These are phyloP conservation scores for Rhagoletis pomonella DNA, from an alignment of 1,140 invertebrate species.

Conservation along the genomic window DNA sequence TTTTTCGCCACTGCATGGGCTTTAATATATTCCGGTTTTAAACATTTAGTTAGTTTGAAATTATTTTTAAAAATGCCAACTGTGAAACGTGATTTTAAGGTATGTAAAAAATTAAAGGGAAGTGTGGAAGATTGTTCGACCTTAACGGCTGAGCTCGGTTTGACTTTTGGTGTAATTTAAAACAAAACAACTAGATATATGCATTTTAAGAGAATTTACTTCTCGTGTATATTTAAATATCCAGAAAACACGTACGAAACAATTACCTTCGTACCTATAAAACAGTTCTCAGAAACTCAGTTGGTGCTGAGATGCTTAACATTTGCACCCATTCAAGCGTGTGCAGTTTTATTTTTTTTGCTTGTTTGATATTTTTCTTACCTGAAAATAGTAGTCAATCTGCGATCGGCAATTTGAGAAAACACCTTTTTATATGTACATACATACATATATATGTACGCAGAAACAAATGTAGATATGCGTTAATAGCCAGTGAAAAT, in stretches of 20 bases:
- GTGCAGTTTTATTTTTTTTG: background rate
- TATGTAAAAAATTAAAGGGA: background rate
- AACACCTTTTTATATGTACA: background rate
- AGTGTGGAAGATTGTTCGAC: background rate
- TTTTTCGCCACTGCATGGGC: too few relatives aligned
- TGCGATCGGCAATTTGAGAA: background rate
- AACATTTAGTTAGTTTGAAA: too few relatives aligned
- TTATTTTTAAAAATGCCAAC: background rate
- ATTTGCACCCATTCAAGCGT: background rate
- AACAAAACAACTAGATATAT: background rate
- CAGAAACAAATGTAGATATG: background rate
- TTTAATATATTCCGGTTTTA: too few relatives aligned
- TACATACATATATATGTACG: background rate
- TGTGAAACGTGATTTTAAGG: background rate
- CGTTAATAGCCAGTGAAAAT: slow-evolving; percentile 17
- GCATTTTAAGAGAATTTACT: background rate
- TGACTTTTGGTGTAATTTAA: background rate
- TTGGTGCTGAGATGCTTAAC: background rate
- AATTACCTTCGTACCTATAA: background rate
- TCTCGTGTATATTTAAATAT: background rate
- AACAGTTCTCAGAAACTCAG: background rate
- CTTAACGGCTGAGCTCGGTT: background rate
- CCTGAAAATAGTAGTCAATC: slow-evolving; percentile 5
- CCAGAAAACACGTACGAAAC: background rate
- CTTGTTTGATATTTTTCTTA: background rate